Percentiles rank a stretch among this genome's conserved stretches.
These are phyloP conservation scores for Drosophila lacteicornis DNA, from an alignment of 1,140 invertebrate genomes.

Conservation along the genomic window DNA sequence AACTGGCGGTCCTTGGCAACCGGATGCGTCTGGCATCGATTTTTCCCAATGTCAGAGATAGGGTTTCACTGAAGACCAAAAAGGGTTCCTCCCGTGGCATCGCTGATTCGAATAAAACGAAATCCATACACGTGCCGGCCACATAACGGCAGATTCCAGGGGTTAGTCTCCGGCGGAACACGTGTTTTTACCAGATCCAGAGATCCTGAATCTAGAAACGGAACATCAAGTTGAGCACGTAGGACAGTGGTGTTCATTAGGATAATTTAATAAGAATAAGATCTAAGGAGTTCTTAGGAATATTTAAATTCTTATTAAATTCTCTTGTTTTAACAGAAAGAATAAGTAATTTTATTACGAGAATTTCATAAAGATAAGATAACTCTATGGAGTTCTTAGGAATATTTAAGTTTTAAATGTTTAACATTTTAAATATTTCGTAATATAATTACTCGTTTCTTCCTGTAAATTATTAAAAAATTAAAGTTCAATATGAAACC, in stretches of 20 bases:
- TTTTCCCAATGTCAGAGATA: conserved; percentile 70
- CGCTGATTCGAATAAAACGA: conserved; percentile 14
- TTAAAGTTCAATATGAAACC: too few relatives aligned
- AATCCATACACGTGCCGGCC: conserved; percentile 67
- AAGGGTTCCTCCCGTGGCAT: conserved; percentile 52
- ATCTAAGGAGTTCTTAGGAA: too few relatives aligned
- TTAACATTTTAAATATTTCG: too few relatives aligned
- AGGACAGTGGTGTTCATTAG: conserved; percentile 10
- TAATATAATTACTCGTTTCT: too few relatives aligned
- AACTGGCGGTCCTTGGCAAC: conserved; percentile 13
- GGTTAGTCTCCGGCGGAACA: conserved; percentile 59
- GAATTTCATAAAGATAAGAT: too few relatives aligned
- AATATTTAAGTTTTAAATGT: too few relatives aligned
- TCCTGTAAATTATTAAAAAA: too few relatives aligned
- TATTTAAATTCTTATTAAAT: too few relatives aligned
- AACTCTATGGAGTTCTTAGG: too few relatives aligned
- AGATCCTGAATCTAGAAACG: conserved; percentile 33
- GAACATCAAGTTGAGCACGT: conserved; percentile 62
- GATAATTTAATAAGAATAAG: too few relatives aligned
- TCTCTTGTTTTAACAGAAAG: too few relatives aligned
- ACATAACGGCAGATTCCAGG: conserved; percentile 39
- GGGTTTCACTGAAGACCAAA: conserved; percentile 65
- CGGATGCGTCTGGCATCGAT: conserved; percentile 69
- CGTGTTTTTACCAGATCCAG: conserved; percentile 65
- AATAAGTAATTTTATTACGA: too few relatives aligned